Evolutionary conservation across 2,113 vertebrate species (phyloP), one percentile per base, ranked within the genome.

Genomic region (Vidua macroura): DNA sequence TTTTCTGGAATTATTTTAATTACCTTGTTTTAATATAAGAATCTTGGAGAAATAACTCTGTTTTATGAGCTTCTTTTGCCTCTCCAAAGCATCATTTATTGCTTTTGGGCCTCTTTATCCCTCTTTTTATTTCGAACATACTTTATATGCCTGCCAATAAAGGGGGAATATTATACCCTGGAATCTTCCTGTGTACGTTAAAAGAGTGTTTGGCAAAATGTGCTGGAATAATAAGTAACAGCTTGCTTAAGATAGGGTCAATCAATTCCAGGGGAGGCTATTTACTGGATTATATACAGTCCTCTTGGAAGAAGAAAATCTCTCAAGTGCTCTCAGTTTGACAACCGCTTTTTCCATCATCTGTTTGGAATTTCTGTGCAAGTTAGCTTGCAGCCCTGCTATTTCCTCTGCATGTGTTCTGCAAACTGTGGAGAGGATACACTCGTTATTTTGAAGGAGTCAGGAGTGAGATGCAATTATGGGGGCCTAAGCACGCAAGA

Each of bases 341-440:
- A 97, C 92, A 95, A 97, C 88, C 31, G 78, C 92, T 97, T 97
- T 97, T 96, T 93, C 97, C 91, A 95, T 98, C 98, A 98, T 98
- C 97, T 98, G 98, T 98, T 98, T 98, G 98, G 93, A 98, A 98
- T 98, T 98, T 98, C 95, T 97, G 92, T 97, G 93, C 97, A 97
- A 97, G 97, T 97, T 96, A 98, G 95, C 96, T 97, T 62, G 73
- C 97, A 98, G 96, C 95, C 91, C 97, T 95, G 95, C 98, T 97
- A 98, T 98, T 98, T 99, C 98, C 98, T 98, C 96, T 46, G 89
- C 97, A 98, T 97, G 97, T 98, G 96, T 96, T 97, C 96, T 97
- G 90, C 96, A 97, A 97, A 96, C 92, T 37, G 3, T 69, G 90
- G 72, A 92, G 95, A 98, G 97, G 97, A 97, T 90, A 96, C 67